Evolutionary conservation across 2,888 invertebrate genomes (phyloP), one percentile per base, ranked within the genome.

Genomic region (Falcaria lacertinaria): DNA sequence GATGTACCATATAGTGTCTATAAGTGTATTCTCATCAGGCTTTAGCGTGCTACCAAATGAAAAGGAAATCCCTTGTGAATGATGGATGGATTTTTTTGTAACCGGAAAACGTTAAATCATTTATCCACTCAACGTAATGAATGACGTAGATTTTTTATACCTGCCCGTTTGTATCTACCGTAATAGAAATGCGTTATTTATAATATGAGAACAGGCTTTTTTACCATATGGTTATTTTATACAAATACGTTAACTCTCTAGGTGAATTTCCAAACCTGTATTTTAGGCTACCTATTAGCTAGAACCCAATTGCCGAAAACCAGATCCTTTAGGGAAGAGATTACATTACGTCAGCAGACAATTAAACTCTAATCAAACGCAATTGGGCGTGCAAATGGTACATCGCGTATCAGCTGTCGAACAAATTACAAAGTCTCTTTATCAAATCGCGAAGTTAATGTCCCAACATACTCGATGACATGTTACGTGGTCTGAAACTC

Each of bases 1-100:
- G 28, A 7, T 1, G 28, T 3, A 28, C 2, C 8, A 28, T 7
- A 11, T 28, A 28, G 11, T 1, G 8, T 11, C 11, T 7, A 3
- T 7, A 28, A 28, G 28, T 11, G 28, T 28, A 28, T 28, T 28
- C 11, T 28, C 28, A 28, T 11, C 11, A 28, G 2, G 28, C 28
- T 28, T 28, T 11, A 28, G 3, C 11, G 28, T 28, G 11, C 1
- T 3, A 11, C 28, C 19, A 3, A 19, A 43, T 39, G 33, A 39
- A 59, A 51, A 54, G n/a, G n/a, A n/a, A n/a, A n/a, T n/a, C 45
- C 44, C 46, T 47, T 48, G 34, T 37, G 15, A 44, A 39, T 54
- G 49, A 57, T 54, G 46, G 54, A 50, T 49, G 39, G 35, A 25
- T 19, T 41, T 48, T 40, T 53, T 57, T 51, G 44, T 28, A 33